phyloP scores from a whole-genome alignment of 1,140 invertebrate species.

The Macrostomum lignano region DNA sequence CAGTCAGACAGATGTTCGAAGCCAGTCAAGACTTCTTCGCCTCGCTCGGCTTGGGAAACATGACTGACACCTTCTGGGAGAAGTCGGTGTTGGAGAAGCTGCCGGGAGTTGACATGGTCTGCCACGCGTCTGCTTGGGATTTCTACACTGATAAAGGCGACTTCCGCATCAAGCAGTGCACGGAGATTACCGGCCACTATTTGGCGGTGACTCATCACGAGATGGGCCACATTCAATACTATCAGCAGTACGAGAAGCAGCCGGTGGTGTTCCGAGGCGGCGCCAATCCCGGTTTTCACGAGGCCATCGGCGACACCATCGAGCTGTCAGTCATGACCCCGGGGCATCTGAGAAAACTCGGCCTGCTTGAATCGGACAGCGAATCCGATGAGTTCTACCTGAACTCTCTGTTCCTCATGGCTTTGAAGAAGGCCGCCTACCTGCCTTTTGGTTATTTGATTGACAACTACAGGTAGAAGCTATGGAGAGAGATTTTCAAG shows the following conservation, averaged over 20 bases:
- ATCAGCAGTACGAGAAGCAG: slow-evolving; percentile 39
- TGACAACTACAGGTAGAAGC: slow-evolving; percentile 53
- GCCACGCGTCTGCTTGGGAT: slow-evolving; percentile 75
- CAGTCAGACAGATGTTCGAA: slow-evolving; percentile 34
- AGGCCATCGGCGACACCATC: slow-evolving; percentile 65
- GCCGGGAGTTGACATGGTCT: slow-evolving; percentile 38
- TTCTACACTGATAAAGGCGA: slow-evolving; percentile 60
- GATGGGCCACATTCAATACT: slow-evolving; percentile 49
- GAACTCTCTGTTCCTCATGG: slow-evolving; percentile 46
- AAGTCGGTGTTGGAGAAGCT: slow-evolving; percentile 31
- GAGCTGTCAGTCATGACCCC: slow-evolving; percentile 52
- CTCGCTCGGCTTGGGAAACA: slow-evolving; percentile 47
- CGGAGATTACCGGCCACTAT: slow-evolving; percentile 31
- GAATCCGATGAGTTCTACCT: slow-evolving; percentile 36
- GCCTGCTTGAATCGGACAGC: slow-evolving; percentile 41
- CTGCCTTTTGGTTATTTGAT: slow-evolving; percentile 50
- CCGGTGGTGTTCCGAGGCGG: slow-evolving; percentile 39
- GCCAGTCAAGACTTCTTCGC: slow-evolving; percentile 58
- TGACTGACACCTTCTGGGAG: slow-evolving; percentile 38
- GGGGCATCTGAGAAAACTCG: slow-evolving; percentile 47
- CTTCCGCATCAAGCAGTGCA: slow-evolving; percentile 30
- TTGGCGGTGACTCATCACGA: slow-evolving; percentile 45
- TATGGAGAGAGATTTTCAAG: too few species aligned
- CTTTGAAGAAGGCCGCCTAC: slow-evolving; percentile 49
- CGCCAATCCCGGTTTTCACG: slow-evolving; percentile 51